Evolutionary conservation across 2,113 vertebrate species (phyloP).

Genomic region (Sylvietta virens): DNA sequence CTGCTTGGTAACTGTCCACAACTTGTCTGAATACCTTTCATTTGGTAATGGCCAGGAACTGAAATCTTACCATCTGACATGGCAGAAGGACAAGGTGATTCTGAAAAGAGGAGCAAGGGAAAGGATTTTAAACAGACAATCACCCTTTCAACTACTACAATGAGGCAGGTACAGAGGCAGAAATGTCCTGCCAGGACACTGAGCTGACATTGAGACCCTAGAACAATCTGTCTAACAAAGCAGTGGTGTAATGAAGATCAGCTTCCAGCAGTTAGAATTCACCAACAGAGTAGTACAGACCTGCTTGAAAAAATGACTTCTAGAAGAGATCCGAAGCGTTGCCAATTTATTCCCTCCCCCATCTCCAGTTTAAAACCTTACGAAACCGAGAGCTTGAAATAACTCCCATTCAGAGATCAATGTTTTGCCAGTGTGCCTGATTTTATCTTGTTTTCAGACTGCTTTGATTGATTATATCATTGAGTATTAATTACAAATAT

Average conservation of each 20-base stretch:
- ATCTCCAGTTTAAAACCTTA: not conserved
- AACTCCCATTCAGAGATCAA: not conserved
- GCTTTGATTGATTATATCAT: not conserved
- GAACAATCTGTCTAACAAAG: not conserved
- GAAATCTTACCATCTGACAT: conserved; percentile 59
- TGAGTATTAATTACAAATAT: not conserved
- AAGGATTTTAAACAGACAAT: conserved; percentile 19
- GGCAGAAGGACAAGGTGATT: conserved; percentile 35
- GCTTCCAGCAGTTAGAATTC: not conserved
- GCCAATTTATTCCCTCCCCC: not conserved
- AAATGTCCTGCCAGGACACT: not conserved
- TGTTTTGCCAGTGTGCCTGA: not conserved
- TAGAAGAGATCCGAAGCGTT: rapidly evolving
- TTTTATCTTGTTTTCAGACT: not conserved
- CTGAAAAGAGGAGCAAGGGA: conserved; percentile 13
- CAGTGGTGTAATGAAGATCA: not conserved
- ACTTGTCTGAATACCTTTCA: conserved; percentile 17
- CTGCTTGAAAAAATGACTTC: not conserved
- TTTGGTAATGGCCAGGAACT: not conserved
- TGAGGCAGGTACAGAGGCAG: not conserved
- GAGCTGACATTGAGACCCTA: not conserved
- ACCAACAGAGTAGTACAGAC: not conserved
- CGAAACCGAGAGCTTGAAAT: not conserved
- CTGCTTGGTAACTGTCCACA: not conserved
- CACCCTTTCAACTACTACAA: not conserved